Evolutionary conservation across 1,140 invertebrate genomes (phyloP).

Genomic region (Pogonomyrmex barbatus): DNA sequence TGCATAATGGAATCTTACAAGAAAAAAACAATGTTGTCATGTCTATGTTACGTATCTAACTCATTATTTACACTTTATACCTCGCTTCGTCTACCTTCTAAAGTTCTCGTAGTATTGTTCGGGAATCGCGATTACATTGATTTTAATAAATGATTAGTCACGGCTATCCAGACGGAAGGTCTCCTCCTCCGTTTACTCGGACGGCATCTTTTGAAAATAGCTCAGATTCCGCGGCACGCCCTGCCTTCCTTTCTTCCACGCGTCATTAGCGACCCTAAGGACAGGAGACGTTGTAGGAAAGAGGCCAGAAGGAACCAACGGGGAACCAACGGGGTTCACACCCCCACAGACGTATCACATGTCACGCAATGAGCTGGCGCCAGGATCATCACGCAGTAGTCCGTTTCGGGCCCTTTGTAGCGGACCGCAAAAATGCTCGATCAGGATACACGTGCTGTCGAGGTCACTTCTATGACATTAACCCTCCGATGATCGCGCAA

Average conservation of each 20-base stretch:
- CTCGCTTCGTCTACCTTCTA: neutral
- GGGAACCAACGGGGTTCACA: slow-evolving; percentile 78
- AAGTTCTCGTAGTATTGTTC: neutral
- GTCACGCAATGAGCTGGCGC: slow-evolving; percentile 83
- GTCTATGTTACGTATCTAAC: neutral
- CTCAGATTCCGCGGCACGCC: slow-evolving; percentile 80
- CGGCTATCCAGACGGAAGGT: slow-evolving; percentile 29
- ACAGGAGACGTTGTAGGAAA: slow-evolving; percentile 34
- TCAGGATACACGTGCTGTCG: slow-evolving; percentile 53
- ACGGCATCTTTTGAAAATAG: slow-evolving; percentile 79
- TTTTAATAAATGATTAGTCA: slow-evolving; percentile 52
- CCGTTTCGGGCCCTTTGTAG: slow-evolving; percentile 73
- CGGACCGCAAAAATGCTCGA: slow-evolving; percentile 74
- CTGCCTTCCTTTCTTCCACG: slow-evolving; percentile 73
- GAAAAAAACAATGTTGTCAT: neutral
- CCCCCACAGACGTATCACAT: slow-evolving; percentile 84
- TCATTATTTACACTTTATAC: neutral
- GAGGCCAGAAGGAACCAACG: slow-evolving; percentile 33
- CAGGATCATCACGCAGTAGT: slow-evolving; percentile 78
- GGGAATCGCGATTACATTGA: slow-evolving; percentile 14
- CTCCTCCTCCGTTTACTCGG: slow-evolving; percentile 55
- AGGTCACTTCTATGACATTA: slow-evolving; percentile 39
- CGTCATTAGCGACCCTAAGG: slow-evolving; percentile 80
- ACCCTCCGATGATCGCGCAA: slow-evolving; percentile 7
- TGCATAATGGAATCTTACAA: neutral